These are phyloP conservation scores for Sarcoramphus papa DNA, from an alignment of 2,797 vertebrate genomes.

Conservation along the genomic window DNA sequence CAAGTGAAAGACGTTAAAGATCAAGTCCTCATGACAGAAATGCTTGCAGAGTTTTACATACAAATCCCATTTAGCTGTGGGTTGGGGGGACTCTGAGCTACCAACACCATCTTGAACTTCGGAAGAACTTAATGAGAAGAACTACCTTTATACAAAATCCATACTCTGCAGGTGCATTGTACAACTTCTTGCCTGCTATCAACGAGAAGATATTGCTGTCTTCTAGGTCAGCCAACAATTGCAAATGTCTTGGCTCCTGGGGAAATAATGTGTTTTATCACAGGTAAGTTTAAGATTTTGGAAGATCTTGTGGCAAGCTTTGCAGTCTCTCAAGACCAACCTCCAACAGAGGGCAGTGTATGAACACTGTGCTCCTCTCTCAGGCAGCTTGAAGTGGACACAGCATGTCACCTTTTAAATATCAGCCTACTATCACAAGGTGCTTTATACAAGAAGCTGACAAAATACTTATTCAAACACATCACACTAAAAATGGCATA, in stretches of 20 bases:
- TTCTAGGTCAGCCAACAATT: conserved; percentile 90
- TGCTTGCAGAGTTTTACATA: neutral
- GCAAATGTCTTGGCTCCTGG: conserved; percentile 94
- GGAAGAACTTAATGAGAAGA: neutral
- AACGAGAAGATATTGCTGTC: conserved; percentile 90
- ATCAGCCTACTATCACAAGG: neutral
- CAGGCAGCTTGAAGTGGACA: neutral
- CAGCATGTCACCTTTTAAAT: fast-evolving
- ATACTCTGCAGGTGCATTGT: conserved; percentile 88
- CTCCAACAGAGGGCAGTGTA: conserved; percentile 35
- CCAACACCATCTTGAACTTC: neutral
- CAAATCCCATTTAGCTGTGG: neutral
- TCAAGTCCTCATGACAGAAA: conserved; percentile 29
- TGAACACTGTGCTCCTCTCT: neutral
- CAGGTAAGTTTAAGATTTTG: neutral
- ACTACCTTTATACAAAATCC: conserved; percentile 97
- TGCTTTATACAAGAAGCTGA: neutral
- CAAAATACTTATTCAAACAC: neutral
- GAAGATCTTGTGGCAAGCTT: neutral
- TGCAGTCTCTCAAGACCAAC: neutral
- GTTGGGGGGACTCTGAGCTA: neutral
- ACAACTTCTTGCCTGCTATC: conserved; percentile 86
- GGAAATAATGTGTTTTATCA: neutral
- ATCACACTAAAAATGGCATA: neutral
- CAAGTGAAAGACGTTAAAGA: conserved; percentile 37